These are phyloP conservation scores for Hipposideros armiger DNA, from an alignment of 2,113 vertebrate species.

Conservation along the genomic window DNA sequence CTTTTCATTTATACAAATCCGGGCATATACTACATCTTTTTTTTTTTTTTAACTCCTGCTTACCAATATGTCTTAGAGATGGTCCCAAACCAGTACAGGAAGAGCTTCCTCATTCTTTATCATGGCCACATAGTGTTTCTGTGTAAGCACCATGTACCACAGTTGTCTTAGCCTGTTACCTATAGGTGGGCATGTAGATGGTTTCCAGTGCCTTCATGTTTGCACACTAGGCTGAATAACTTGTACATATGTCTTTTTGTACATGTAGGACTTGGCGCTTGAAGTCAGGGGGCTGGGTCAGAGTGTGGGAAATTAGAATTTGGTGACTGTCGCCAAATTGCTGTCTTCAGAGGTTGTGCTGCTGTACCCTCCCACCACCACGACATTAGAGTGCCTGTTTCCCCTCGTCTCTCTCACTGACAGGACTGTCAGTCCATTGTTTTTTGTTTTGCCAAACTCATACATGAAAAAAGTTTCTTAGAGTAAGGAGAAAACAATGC, in stretches of 20 bases:
- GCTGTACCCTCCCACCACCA: background rate
- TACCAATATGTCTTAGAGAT: background rate
- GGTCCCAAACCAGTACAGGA: background rate
- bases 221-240: background rate
- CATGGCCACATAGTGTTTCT: background rate
- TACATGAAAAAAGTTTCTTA: background rate
- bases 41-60: background rate
- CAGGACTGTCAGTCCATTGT: background rate
- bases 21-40: background rate
- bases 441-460: slow-evolving; percentile 12
- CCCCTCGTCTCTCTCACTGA: background rate
- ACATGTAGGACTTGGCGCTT: background rate
- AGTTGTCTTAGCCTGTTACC: background rate
- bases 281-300: background rate
- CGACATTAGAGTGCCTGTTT: background rate
- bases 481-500: background rate
- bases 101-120: background rate
- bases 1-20: background rate
- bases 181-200: background rate
- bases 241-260: background rate
- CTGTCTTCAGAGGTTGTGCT: background rate
- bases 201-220: background rate
- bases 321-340: background rate
- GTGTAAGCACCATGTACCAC: too few species aligned
- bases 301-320: background rate